These are phyloP conservation scores for Hemistola chrysoprasaria DNA, from an alignment of 2,888 invertebrate genomes.

Conservation along the genomic window DNA sequence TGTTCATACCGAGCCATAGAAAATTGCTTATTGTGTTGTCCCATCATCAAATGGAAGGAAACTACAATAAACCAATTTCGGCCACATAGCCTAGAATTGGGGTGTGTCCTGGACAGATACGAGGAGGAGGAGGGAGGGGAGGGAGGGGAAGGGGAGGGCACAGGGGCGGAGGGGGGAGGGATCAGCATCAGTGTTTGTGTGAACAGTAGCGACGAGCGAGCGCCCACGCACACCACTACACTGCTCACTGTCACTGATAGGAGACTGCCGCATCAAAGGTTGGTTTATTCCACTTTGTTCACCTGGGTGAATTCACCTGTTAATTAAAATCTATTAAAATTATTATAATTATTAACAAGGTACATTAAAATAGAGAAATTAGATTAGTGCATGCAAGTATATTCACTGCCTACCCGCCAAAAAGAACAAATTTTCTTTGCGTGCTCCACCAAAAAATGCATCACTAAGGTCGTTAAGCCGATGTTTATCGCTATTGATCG, in stretches of 20 bases:
- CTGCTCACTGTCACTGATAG: slow-evolving; percentile 69
- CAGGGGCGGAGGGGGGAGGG: slow-evolving; percentile 46
- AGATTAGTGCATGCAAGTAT: too few relatives aligned
- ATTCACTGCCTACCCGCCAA: too few relatives aligned
- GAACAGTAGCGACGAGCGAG: slow-evolving; percentile 50
- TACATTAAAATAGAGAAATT: too few relatives aligned
- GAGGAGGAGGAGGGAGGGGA: slow-evolving; percentile 63
- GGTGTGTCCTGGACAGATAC: slow-evolving; percentile 74
- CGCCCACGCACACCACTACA: slow-evolving; percentile 50
- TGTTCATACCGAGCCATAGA: too few relatives aligned
- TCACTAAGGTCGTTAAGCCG: too few relatives aligned
- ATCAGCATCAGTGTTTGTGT: slow-evolving; percentile 75
- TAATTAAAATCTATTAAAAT: too few relatives aligned
- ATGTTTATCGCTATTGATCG: too few relatives aligned
- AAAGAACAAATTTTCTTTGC: too few relatives aligned
- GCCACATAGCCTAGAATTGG: slow-evolving; percentile 56
- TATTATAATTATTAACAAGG: too few relatives aligned
- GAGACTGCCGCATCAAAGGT: slow-evolving; percentile 69
- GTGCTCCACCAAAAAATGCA: too few relatives aligned
- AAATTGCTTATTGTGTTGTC: slow-evolving; percentile 33
- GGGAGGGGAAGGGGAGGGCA: slow-evolving; percentile 37
- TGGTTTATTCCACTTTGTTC: too few relatives aligned
- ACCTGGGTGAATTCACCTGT: too few relatives aligned
- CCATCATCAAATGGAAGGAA: slow-evolving; percentile 26
- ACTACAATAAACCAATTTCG: slow-evolving; percentile 40